A percentile compares a stretch with the other conserved stretches of the same genome.
Evolutionary conservation across 2,113 vertebrate genomes (phyloP).

Genomic region (Mesoclemmys tuberculata): DNA sequence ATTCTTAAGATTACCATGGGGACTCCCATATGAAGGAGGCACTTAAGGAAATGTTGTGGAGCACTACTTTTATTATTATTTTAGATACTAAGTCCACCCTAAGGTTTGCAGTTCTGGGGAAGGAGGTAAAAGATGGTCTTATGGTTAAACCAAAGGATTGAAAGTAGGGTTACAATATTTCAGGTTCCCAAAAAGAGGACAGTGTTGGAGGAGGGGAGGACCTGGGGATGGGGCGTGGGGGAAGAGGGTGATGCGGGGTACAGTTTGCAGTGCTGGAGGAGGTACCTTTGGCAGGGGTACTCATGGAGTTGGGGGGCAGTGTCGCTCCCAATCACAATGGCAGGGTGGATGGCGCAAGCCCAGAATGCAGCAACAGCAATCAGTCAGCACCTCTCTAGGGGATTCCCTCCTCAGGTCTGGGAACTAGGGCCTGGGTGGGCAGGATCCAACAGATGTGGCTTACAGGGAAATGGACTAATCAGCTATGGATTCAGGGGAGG

Average conservation of each 20-base stretch:
- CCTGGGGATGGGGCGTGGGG: too few relatives aligned
- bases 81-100: neutral
- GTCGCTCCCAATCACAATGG: neutral
- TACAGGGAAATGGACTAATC: neutral
- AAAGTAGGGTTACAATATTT: neutral
- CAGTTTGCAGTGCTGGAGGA: neutral
- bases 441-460: neutral
- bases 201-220: neutral
- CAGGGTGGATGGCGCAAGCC: neutral
- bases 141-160: neutral
- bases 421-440: neutral
- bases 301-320: neutral
- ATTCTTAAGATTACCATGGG: neutral
- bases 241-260: neutral
- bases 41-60: neutral
- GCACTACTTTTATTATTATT: neutral
- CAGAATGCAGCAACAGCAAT: neutral
- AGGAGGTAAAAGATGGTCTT: neutral
- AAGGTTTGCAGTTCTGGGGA: neutral
- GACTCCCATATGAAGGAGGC: neutral
- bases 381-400: neutral
- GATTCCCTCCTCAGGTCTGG: neutral
- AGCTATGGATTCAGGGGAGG: neutral
- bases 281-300: neutral
- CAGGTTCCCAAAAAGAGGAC: neutral